A percentile compares a stretch with the other conserved stretches of the same genome.
Evolutionary conservation across 2,888 invertebrate genomes (phyloP).

Genomic region (Melanargia galathea): DNA sequence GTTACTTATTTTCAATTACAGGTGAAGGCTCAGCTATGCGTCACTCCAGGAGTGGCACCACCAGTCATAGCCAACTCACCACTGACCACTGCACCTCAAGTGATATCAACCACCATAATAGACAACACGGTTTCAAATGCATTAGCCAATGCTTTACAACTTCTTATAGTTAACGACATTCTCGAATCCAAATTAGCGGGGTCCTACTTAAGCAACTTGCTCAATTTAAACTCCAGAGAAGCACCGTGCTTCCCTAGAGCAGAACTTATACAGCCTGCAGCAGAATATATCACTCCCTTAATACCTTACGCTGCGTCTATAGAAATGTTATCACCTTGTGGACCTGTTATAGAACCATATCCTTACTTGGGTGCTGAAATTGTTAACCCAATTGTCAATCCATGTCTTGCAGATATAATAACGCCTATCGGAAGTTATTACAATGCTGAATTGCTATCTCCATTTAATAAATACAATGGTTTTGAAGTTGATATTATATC

Average conservation of each 20-base stretch:
- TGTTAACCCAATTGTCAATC: background rate
- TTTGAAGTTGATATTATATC: slow-evolving; percentile 1
- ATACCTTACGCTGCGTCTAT: slow-evolving; percentile 30
- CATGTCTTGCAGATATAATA: background rate
- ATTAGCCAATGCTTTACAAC: slow-evolving; percentile 62
- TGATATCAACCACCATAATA: slow-evolving; percentile 52
- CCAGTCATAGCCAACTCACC: slow-evolving; percentile 32
- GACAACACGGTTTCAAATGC: slow-evolving; percentile 62
- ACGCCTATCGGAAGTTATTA: background rate
- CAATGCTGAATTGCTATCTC: background rate
- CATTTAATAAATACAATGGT: background rate
- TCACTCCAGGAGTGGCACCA: slow-evolving; percentile 30
- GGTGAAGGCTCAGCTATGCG: slow-evolving; percentile 43
- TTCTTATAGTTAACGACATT: slow-evolving; percentile 61
- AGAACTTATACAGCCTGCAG: background rate
- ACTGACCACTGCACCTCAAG: slow-evolving; percentile 39
- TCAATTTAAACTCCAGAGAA: slow-evolving; percentile 9
- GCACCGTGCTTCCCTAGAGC: slow-evolving; percentile 15
- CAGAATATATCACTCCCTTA: slow-evolving; percentile 19
- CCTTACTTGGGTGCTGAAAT: slow-evolving; percentile 7
- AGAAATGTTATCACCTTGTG: slow-evolving; percentile 37
- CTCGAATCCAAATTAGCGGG: slow-evolving; percentile 46
- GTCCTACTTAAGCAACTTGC: slow-evolving; percentile 24
- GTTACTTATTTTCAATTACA: slow-evolving; percentile 32
- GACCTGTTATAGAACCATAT: slow-evolving; percentile 28